Percentiles rank a stretch among this genome's conserved stretches.
phyloP scores from a whole-genome alignment of 1,140 invertebrate species.

The Aphaenogaster floridana region DNA sequence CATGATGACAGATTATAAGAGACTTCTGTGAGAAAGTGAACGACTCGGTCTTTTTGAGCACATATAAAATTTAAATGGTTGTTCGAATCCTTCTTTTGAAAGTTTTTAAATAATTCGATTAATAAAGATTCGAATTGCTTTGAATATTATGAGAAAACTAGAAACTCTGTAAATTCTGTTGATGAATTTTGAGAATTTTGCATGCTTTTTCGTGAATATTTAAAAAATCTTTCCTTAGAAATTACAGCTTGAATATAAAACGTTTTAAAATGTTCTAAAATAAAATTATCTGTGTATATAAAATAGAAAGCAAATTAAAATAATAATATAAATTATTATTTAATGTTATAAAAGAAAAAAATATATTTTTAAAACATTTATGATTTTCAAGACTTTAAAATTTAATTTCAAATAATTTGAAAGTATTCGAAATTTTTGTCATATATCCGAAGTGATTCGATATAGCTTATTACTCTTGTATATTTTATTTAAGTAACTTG shows the following conservation, averaged over 20 bases:
- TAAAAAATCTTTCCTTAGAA: background rate
- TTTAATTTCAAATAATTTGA: background rate
- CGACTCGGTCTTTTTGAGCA: background rate
- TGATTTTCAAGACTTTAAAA: background rate
- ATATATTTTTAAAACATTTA: background rate
- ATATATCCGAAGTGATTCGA: background rate
- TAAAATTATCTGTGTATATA: background rate
- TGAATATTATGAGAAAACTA: background rate
- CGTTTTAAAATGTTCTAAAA: background rate
- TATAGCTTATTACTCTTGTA: background rate
- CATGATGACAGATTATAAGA: constrained; percentile 58
- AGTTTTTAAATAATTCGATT: background rate
- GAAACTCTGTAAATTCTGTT: background rate
- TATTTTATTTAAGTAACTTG: background rate
- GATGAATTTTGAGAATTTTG: background rate
- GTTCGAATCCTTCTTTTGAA: background rate
- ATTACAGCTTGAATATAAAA: background rate
- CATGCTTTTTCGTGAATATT: background rate
- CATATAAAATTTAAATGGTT: background rate
- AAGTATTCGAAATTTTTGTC: background rate
- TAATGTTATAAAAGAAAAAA: background rate
- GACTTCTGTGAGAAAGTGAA: constrained; percentile 34
- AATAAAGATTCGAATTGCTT: background rate
- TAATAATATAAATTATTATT: background rate
- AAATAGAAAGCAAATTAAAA: background rate